phyloP scores from a whole-genome alignment of 2,113 vertebrate genomes.

The Zosterops japonicus region DNA sequence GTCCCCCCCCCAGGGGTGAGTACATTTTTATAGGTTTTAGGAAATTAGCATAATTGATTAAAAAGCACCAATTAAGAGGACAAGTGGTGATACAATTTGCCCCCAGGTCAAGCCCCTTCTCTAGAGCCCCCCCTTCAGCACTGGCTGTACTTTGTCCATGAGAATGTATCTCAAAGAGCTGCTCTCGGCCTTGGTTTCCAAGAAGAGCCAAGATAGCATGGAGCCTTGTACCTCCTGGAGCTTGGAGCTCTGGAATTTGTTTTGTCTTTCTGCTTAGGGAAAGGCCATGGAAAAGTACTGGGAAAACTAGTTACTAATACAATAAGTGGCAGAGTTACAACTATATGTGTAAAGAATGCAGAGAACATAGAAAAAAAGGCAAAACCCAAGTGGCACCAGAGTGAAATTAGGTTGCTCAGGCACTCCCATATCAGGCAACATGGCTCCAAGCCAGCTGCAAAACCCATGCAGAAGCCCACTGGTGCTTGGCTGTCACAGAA shows the following conservation, averaged over 20 bases:
- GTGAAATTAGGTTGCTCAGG: background rate
- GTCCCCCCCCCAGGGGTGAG: too few species aligned
- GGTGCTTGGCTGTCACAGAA: background rate
- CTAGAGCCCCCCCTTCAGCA: background rate
- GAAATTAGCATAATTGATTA: background rate
- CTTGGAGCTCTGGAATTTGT: background rate
- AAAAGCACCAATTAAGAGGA: background rate
- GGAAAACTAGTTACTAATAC: background rate
- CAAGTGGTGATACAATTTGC: background rate
- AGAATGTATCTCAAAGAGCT: background rate
- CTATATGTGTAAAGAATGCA: background rate
- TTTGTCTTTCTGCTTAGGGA: background rate
- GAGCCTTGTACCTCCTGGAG: background rate
- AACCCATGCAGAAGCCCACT: background rate
- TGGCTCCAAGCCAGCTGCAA: background rate
- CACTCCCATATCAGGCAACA: background rate
- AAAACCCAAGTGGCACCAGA: fast-evolving
- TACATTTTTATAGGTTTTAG: background rate
- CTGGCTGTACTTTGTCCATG: background rate
- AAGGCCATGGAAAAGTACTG: background rate
- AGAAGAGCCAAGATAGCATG: background rate
- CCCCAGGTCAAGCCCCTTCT: background rate
- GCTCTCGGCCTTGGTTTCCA: background rate
- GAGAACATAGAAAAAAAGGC: background rate
- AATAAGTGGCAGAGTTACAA: background rate